These are phyloP conservation scores for Eulemur mongoz DNA, from an alignment of 2,797 vertebrate species.

Conservation along the genomic window DNA sequence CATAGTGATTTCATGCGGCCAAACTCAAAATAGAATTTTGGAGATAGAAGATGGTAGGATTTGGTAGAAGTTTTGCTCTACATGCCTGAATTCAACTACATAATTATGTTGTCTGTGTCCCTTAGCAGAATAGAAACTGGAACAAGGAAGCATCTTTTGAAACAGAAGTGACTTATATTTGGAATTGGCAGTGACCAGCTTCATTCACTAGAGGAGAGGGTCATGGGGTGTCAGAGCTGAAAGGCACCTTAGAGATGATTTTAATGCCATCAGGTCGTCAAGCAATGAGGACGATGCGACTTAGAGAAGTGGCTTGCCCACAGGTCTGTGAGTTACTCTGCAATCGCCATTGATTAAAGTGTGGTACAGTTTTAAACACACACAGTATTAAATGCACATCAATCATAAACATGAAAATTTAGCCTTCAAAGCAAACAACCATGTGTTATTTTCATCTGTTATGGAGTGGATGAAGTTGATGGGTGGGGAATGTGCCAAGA, in stretches of 20 bases:
- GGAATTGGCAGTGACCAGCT: background rate
- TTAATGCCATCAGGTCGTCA: background rate
- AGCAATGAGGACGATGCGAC: background rate
- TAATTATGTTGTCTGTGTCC: background rate
- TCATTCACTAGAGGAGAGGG: background rate
- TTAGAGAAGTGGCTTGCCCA: background rate
- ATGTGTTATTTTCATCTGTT: slow-evolving; percentile 47
- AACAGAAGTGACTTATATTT: background rate
- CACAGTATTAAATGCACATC: background rate
- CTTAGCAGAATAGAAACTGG: background rate
- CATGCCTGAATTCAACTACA: background rate
- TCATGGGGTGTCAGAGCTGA: background rate
- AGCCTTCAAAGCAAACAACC: background rate
- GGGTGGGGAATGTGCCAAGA: background rate
- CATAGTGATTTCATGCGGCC: background rate
- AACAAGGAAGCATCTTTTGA: background rate
- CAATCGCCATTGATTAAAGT: slow-evolving; percentile 16
- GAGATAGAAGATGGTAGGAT: background rate
- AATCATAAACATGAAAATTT: slow-evolving; percentile 46
- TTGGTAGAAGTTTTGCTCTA: background rate
- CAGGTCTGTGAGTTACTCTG: background rate
- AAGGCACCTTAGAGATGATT: background rate
- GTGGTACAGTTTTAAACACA: background rate
- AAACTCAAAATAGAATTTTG: background rate
- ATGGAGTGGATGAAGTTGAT: background rate